These are phyloP conservation scores for Sus cebifrons DNA, from an alignment of 2,797 vertebrate species.

Conservation along the genomic window DNA sequence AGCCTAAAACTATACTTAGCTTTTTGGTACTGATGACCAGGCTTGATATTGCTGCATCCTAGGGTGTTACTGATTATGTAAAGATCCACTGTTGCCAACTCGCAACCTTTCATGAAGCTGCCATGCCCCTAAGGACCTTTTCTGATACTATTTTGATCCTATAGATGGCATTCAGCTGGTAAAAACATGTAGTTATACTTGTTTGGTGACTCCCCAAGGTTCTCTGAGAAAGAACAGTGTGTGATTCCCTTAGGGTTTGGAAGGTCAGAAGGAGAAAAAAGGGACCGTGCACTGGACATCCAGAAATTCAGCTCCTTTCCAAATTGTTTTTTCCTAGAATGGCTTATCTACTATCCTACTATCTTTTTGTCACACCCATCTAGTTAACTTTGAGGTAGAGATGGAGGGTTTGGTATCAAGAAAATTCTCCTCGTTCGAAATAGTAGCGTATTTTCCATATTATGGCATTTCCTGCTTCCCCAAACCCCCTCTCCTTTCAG, in stretches of 20 bases:
- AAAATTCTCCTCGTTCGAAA: background rate
- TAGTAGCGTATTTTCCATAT: background rate
- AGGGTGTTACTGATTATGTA: background rate
- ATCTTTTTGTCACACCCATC: background rate
- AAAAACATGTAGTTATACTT: background rate
- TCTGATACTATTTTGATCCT: background rate
- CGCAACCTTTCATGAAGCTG: background rate
- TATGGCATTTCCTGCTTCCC: background rate
- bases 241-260: background rate
- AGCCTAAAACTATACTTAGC: background rate
- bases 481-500: accelerated
- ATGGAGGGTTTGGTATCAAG: background rate
- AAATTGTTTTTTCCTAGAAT: background rate
- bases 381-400: background rate
- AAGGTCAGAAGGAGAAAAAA: background rate
- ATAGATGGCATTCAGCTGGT: background rate
- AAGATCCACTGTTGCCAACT: background rate
- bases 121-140: background rate
- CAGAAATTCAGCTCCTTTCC: background rate
- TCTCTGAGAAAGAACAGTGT: background rate
- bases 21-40: background rate
- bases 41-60: background rate
- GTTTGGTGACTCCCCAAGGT: background rate
- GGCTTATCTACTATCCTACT: background rate
- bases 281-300: accelerated